Evolutionary conservation across 2,113 vertebrate genomes (phyloP).

Genomic region (Lepus americanus): DNA sequence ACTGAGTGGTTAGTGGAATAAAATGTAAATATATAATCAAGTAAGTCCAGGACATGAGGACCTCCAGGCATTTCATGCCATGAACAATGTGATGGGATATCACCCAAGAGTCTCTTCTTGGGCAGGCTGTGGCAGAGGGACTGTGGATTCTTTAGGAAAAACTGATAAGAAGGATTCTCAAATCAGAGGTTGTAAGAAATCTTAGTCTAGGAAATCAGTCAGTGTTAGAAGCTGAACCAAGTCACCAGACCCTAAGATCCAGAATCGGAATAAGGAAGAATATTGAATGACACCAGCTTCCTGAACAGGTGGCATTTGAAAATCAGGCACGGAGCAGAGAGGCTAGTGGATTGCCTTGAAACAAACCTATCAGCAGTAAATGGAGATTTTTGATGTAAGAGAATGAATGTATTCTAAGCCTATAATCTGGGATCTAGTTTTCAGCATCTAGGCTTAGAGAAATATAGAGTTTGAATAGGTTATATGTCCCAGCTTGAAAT

Average conservation of each 20-base stretch:
- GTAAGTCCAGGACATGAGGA: background rate
- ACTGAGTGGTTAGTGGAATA: background rate
- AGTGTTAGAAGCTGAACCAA: background rate
- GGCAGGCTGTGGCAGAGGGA: background rate
- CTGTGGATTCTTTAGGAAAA: background rate
- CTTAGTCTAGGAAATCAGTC: background rate
- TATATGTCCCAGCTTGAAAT: background rate
- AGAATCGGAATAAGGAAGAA: background rate
- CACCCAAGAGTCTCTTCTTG: background rate
- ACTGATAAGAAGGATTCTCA: background rate
- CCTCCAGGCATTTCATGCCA: fast-evolving
- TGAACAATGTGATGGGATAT: background rate
- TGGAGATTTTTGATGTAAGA: background rate
- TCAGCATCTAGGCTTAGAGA: background rate
- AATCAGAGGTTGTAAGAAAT: background rate
- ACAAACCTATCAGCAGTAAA: background rate
- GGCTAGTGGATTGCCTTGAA: no score
- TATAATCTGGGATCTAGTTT: background rate
- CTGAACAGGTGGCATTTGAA: background rate
- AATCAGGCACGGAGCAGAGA: background rate
- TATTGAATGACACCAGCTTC: background rate
- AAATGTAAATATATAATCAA: background rate
- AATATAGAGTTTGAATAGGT: background rate
- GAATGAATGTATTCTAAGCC: background rate
- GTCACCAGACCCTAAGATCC: background rate